Base-by-base conservation (phyloP, 2,113 vertebrate genomes). In the Orthonyx spaldingii region DNA sequence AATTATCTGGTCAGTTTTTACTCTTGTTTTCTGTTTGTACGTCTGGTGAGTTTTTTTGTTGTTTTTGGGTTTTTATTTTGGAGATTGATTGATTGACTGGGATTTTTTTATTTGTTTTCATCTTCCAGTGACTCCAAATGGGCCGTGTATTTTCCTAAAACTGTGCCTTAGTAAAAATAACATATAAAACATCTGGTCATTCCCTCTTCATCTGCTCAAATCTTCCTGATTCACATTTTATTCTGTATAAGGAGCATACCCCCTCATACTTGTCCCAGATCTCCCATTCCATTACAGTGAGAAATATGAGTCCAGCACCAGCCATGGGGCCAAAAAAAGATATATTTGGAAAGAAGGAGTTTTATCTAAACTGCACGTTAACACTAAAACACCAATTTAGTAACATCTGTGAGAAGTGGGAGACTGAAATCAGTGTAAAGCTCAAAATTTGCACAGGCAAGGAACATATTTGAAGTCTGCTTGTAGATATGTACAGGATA, bases 231-330 rank as follows among this genome's bases (percentile, higher is more conserved):
- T 56, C 33, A 24, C 13, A 1, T 81, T 87, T 84, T 75, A 84
- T 12, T 44, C 26, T 33, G 5, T 74, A 6, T 47, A 21, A 64
- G 33, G n/a, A 50, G 17, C 13, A 80, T 32, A 18, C 3, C 3
- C 3, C 7, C 10, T 42, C 0, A 0, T 68, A 60, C 39, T 60
- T 64, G 6, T 28, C 41, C 10, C 55, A 77, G 15, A 5, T 42
- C 47, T 83, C 69, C 44, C 27, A 35, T 61, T 55, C 24, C 16
- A 7, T 69, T 77, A 33, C 27, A 47, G 30, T 56, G 44, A 80
- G 44, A 84, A 80, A 72, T 27, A 22, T 5, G 20, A 70, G 46
- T 57, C 24, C 60, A 83, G 41, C 32, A 78, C 7, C 47, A 74
- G 24, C 28, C 49, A 44, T 10, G 27, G 26, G 61, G 7, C n/a